Base-by-base conservation (phyloP, 2,113 vertebrate genomes). In the Pavo muticus region DNA sequence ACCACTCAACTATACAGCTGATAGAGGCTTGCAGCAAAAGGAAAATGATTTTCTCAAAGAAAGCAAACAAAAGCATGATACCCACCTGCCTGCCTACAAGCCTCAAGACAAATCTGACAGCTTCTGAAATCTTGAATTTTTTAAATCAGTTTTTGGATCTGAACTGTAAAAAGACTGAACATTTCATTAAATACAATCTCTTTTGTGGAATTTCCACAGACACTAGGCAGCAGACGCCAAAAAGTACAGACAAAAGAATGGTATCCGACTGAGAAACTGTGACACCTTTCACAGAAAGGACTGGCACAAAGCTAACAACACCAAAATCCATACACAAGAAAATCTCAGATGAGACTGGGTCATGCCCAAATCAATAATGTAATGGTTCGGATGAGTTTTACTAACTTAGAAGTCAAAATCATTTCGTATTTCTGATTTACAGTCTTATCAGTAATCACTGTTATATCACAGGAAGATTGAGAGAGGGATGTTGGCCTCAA, bases 351-450 rank as follows among this genome's bases (percentile, higher is more conserved):
- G 70, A 90, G 91, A 88, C 75, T 10, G 27, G 27, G 9, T 54
- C 52, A 10, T 71, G 40, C 39, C n/a, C 57, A 95, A 61, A 91
- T 75, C 52, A 75, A 19, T 93, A 89, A 29, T 32, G 6, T 45
- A 73, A 76, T 60, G 40, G 50, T 57, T 88, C 64, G 72, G 69
- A 74, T 21, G 10, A 91, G n/a, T 45, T 95, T 91, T 87, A 93
- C 44, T 76, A 68, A 17, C 27, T 67, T 39, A 40, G 67, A 90
- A 90, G 71, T 25, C 79, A 48, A 52, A 85, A 86, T 40, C 42
- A 54, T 68, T 65, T 30, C 60, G n/a, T 48, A 68, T 81, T 42
- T 73, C 27, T 27, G 76, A 40, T 32, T 93, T 93, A 76, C 6
- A 74, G 19, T 44, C 39, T 60, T n/a, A 65, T 45, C 4, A 86